Evolutionary conservation across 2,797 vertebrate genomes (phyloP).

Genomic region (Onychomys torridus): DNA sequence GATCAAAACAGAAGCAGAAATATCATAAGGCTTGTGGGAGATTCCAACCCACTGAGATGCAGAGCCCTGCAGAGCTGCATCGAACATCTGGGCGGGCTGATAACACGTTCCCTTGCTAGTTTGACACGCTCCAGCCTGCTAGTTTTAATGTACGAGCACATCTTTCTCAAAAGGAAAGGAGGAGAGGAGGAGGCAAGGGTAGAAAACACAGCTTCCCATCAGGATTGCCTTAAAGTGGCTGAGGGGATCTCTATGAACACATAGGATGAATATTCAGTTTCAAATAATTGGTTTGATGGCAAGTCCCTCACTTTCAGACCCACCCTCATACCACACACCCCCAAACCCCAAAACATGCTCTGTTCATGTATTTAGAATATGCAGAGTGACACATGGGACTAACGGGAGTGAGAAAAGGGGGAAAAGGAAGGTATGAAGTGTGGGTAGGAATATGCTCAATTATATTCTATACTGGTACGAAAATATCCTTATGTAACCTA

Average conservation of each 20-base stretch:
- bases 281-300: background rate
- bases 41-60: background rate
- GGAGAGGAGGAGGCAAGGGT: background rate
- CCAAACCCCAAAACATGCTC: background rate
- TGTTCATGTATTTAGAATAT: background rate
- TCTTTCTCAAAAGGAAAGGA: background rate
- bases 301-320: background rate
- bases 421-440: too few species aligned
- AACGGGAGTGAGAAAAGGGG: background rate
- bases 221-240: background rate
- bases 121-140: background rate
- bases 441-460: background rate
- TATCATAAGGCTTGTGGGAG: background rate
- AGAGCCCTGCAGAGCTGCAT: background rate
- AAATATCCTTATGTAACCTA: background rate
- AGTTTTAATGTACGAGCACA: background rate
- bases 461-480: background rate
- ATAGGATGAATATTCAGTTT: background rate
- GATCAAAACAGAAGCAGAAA: background rate
- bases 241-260: background rate
- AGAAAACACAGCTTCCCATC: background rate
- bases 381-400: rapidly evolving
- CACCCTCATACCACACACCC: background rate
- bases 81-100: background rate
- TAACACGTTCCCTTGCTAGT: background rate